Percentiles rank a stretch among this genome's conserved stretches.
Conservation (phyloP, 2,797 vertebrate genomes). For the Poliocrania exsul region DNA sequence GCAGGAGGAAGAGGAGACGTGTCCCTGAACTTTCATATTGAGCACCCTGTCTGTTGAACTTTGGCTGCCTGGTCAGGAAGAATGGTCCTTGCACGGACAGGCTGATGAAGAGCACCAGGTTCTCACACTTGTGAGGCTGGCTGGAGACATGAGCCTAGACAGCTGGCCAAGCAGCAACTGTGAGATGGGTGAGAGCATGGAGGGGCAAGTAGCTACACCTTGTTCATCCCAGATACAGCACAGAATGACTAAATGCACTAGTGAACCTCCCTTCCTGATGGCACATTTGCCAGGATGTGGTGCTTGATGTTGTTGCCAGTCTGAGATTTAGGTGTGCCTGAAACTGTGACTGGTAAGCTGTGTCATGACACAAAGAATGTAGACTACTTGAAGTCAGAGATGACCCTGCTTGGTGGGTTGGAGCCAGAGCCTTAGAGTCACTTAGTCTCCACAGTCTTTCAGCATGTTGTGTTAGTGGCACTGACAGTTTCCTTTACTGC, state of each 20-base stretch:
- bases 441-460: neutral
- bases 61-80: neutral
- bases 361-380: neutral
- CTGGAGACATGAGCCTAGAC: neutral
- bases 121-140: neutral
- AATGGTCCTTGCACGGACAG: fast-evolving
- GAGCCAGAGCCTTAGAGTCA: neutral
- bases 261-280: neutral
- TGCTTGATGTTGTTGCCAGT: fast-evolving
- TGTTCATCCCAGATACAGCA: neutral
- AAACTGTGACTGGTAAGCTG: neutral
- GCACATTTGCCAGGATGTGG: neutral
- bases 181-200: neutral
- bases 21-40: neutral
- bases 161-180: neutral
- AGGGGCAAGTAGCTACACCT: neutral
- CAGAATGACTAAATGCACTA: neutral
- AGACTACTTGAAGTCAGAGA: neutral
- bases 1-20: neutral
- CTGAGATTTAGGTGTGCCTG: neutral
- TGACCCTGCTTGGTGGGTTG: neutral
- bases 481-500: neutral
- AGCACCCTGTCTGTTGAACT: neutral
- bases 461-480: neutral
- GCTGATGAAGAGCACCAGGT: neutral